Conservation (phyloP, 2,113 vertebrate species). For the Oreocharis arfaki region DNA sequence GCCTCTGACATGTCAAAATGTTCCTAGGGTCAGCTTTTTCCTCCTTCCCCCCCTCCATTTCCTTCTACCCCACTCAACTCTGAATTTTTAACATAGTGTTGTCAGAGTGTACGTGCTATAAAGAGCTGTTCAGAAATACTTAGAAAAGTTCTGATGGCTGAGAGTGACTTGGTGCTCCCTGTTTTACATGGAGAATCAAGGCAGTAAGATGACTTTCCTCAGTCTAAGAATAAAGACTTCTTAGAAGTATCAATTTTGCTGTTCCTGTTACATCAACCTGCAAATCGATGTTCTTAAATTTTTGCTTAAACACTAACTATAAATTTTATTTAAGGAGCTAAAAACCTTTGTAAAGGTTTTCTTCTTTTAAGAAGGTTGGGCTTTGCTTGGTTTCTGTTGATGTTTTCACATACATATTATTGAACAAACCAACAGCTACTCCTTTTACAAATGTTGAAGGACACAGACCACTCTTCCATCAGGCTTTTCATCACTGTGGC, state of each 20-base stretch:
- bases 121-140: neutral
- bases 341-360: neutral
- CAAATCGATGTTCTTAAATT: neutral
- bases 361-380: neutral
- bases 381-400: neutral
- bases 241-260: neutral
- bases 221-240: neutral
- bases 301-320: slow-evolving; percentile 6
- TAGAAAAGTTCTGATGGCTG: neutral
- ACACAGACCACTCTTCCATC: neutral
- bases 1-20: neutral
- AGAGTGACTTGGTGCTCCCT: neutral
- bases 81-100: neutral
- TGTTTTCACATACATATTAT: neutral
- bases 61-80: neutral
- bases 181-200: neutral
- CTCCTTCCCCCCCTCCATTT: neutral
- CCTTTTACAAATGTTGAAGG: neutral
- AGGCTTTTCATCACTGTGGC: neutral
- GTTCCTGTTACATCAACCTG: neutral
- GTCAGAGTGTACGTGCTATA: neutral
- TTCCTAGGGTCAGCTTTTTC: neutral
- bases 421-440: neutral
- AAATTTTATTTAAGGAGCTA: neutral
- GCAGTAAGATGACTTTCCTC: neutral